Evolutionary conservation across 2,113 vertebrate genomes (phyloP).

Genomic region (Tringa solitaria): DNA sequence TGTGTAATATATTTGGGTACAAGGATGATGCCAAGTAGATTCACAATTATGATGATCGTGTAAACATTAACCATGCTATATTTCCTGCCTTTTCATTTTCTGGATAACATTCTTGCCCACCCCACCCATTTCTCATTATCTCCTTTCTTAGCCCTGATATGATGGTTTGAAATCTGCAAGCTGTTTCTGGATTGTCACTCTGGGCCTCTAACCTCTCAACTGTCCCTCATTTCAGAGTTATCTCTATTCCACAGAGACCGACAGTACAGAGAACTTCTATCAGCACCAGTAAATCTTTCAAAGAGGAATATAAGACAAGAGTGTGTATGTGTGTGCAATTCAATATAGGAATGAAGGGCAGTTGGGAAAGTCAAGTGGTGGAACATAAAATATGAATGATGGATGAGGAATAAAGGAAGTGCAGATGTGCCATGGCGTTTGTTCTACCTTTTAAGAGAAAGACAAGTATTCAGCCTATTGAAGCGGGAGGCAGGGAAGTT

Average conservation of each 20-base stretch:
- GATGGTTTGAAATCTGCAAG: neutral
- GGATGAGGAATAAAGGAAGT: conserved; percentile 50
- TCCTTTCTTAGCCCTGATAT: neutral
- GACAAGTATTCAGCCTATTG: neutral
- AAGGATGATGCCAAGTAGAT: conserved; percentile 20
- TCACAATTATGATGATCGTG: conserved; percentile 4
- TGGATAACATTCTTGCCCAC: neutral
- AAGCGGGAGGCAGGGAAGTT: neutral
- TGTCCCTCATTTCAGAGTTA: conserved; percentile 41
- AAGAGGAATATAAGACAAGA: conserved; percentile 30
- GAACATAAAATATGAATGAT: conserved; percentile 74
- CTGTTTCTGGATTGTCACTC: neutral
- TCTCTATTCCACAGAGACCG: neutral
- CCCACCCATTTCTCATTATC: conserved; percentile 14
- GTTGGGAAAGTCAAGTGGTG: conserved; percentile 69
- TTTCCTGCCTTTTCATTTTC: conserved; percentile 35
- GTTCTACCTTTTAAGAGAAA: conserved; percentile 20
- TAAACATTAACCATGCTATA: neutral
- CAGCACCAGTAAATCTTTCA: conserved; percentile 17
- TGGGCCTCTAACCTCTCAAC: conserved; percentile 34
- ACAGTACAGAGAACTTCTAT: neutral
- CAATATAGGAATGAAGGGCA: conserved; percentile 54
- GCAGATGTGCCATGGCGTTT: conserved; percentile 10
- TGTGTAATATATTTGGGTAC: conserved; percentile 11
- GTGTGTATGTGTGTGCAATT: conserved; percentile 39